phyloP scores from a whole-genome alignment of 2,113 vertebrate species.

The Neolamprologus variostigma region DNA sequence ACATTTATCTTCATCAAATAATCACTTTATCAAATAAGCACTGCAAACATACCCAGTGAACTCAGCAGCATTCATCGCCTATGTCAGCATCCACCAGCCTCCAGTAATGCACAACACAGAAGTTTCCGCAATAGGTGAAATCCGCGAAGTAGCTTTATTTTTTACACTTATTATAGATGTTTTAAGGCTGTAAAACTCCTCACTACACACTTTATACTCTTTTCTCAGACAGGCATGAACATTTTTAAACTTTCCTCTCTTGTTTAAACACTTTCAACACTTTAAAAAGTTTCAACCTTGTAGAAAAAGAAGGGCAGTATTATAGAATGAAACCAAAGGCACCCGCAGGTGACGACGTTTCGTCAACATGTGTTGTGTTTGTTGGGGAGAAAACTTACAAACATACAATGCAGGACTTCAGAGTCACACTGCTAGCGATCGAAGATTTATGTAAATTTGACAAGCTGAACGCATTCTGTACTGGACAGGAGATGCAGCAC shows the following conservation, averaged over 20 bases:
- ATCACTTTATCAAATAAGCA: not conserved
- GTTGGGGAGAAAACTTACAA: not conserved
- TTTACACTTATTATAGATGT: not conserved
- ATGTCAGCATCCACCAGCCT: not conserved
- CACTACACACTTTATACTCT: not conserved
- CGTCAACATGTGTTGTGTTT: not conserved
- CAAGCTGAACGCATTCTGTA: not conserved
- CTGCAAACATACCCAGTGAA: not conserved
- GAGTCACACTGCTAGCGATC: not conserved
- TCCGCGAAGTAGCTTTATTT: not conserved
- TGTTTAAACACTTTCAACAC: not conserved
- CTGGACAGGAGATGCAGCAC: not conserved
- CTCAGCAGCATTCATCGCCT: not conserved
- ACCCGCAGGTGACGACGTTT: fast-evolving
- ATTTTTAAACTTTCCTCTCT: not conserved
- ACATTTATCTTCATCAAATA: not conserved
- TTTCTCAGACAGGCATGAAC: not conserved
- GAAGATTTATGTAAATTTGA: not conserved
- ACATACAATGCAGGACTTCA: not conserved
- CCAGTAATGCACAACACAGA: not conserved
- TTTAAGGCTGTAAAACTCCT: not conserved
- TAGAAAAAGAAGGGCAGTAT: not conserved
- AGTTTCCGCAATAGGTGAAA: not conserved
- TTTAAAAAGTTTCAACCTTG: not conserved
- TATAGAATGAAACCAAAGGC: not conserved